Evolutionary conservation across 2,113 vertebrate species (phyloP), one percentile per base, ranked within the genome.

Genomic region (Pachyramphus minor): DNA sequence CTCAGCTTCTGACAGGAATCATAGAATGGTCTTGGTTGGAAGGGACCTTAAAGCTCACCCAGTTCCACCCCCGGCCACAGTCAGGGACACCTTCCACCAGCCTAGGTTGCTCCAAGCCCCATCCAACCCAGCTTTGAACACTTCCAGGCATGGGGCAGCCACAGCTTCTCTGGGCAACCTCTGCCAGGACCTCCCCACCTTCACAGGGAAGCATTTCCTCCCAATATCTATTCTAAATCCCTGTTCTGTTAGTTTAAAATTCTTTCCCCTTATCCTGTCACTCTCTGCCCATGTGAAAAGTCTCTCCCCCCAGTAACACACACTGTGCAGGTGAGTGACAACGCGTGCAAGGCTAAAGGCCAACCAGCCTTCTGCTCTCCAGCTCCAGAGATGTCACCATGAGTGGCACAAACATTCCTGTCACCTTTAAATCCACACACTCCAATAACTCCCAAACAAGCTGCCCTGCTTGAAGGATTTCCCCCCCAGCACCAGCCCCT

Each of bases 381-480:
- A 42, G 12, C 5, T 7, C 58, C 81, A 47, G 35, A 41, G 64
- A 9, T 9, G 56, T 14, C 92, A 28, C 67, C 4, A 5, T 0
- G 2, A 82, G 44, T 55, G 42, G 67, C 72, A 41, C 53, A 18
- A n/a, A 24, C 42, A n/a, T 4, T 2, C 67, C 90, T 6, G 62
- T 1, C 53, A 19, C 82, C 42, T 21, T 12, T 4, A 9, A 30
- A 23, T 23, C 28, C 50, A 11, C 2, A 13, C 14, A 1, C 37
- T 35, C 84, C 64, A 10, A 27, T 2, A 50, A n/a, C 59, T 25
- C 7, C 3, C 37, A 7, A 1, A 37, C 33, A 4, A 44, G 33
- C 8, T 27, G 3, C 17, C 44, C 74, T 11, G 30, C 5, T 0
- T 1, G 28, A 49, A 27, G 11, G 2, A 25, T 3, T 2, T 12